phyloP scores from a whole-genome alignment of 1,140 invertebrate genomes.

The Teleogryllus occipitalis region DNA sequence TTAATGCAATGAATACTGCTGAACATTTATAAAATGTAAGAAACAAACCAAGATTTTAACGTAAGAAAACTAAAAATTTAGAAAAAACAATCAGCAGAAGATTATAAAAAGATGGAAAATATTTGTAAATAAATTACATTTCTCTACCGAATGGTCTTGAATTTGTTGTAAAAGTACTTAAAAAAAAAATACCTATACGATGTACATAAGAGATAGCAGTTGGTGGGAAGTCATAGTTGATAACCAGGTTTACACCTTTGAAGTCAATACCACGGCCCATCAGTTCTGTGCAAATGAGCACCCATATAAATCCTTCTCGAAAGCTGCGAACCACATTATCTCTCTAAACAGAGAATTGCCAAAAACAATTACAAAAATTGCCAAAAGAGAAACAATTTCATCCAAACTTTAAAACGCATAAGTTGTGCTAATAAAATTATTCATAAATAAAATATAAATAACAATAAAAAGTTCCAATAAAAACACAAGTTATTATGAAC shows the following conservation, averaged over 20 bases:
- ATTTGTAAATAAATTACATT: too few relatives aligned
- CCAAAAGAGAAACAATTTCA: too few relatives aligned
- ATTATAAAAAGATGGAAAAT: too few relatives aligned
- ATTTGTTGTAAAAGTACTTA: too few relatives aligned
- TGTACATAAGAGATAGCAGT: conserved; percentile 92
- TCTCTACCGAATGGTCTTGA: too few relatives aligned
- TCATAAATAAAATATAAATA: conserved; percentile 18
- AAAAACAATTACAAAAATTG: too few relatives aligned
- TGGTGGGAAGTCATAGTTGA: conserved; percentile 96
- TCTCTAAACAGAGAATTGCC: conserved; percentile 47
- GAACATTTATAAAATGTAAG: too few relatives aligned
- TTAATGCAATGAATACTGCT: too few relatives aligned
- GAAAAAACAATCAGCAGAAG: too few relatives aligned
- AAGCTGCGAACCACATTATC: conserved; percentile 86
- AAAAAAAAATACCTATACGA: conserved; percentile 55
- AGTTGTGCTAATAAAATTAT: conserved; percentile 17
- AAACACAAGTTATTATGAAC: too few relatives aligned
- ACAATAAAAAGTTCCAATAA: not conserved
- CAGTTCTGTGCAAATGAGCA: conserved; percentile 93
- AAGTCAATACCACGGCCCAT: conserved; percentile 97
- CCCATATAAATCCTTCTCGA: conserved; percentile 86
- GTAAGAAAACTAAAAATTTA: too few relatives aligned
- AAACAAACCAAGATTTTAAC: too few relatives aligned
- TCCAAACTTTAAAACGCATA: not conserved
- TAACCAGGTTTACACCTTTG: conserved; percentile 90